phyloP scores from a whole-genome alignment of 2,797 vertebrate species.

The Malurus leucopterus region DNA sequence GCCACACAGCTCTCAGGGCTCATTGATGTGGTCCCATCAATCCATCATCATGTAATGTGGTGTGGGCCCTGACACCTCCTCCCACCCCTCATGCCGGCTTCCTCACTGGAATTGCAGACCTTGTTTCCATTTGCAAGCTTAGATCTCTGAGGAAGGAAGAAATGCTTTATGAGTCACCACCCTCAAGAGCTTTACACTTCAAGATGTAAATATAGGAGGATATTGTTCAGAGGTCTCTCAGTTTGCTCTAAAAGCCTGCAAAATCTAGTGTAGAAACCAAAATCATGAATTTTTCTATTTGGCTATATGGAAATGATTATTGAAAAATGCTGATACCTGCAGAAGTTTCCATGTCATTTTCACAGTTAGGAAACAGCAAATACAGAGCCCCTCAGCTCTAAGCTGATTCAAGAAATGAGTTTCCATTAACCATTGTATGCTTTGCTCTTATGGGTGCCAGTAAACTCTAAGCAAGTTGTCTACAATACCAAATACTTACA shows the following conservation, averaged over 20 bases:
- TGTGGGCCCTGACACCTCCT: not conserved
- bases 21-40: conserved; percentile 42
- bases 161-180: conserved; percentile 41
- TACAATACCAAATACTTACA: conserved; percentile 42
- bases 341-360: conserved; percentile 61
- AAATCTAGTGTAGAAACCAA: conserved; percentile 33
- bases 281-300: conserved; percentile 37
- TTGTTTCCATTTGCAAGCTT: conserved; percentile 32
- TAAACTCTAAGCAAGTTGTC: conserved; percentile 57
- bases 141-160: conserved; percentile 26
- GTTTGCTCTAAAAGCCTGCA: conserved; percentile 34
- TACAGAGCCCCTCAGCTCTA: conserved; percentile 20
- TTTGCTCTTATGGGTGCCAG: conserved; percentile 51
- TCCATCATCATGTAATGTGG: conserved; percentile 2
- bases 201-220: conserved; percentile 33
- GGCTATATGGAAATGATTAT: conserved; percentile 62
- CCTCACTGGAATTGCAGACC: conserved; percentile 3
- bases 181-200: conserved; percentile 38
- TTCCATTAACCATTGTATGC: conserved; percentile 41
- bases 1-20: not conserved
- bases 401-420: conserved; percentile 31
- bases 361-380: conserved; percentile 54
- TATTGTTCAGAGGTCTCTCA: conserved; percentile 33
- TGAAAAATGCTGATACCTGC: conserved; percentile 61
- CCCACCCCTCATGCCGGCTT: not conserved